phyloP scores from a whole-genome alignment of 2,888 invertebrate genomes.

The Pollenia labialis region DNA sequence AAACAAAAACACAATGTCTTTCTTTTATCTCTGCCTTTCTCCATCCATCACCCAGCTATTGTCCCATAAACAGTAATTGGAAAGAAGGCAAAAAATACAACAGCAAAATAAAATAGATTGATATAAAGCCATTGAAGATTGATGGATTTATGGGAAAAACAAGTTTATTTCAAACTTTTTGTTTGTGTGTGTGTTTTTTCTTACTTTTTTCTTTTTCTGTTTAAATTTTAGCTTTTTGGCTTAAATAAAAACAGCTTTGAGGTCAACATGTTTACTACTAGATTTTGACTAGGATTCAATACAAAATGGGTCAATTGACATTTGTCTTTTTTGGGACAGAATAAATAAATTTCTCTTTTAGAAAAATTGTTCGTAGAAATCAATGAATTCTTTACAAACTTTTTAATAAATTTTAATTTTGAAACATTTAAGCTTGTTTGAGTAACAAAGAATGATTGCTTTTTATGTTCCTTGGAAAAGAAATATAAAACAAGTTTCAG shows the following conservation, averaged over 20 bases:
- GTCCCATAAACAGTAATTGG: conserved; percentile 13
- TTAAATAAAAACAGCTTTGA: not conserved
- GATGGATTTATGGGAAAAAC: conserved; percentile 46
- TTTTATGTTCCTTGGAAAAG: too few relatives aligned
- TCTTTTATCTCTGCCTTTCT: not conserved
- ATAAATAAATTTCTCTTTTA: conserved; percentile 2
- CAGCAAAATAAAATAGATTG: conserved; percentile 19
- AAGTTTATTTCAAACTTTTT: conserved; percentile 5
- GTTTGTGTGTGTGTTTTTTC: not conserved
- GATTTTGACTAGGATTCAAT: conserved; percentile 1
- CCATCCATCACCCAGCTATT: not conserved
- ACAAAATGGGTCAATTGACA: conserved; percentile 54
- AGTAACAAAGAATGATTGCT: too few relatives aligned
- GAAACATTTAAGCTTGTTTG: conserved; percentile 3
- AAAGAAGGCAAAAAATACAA: not conserved
- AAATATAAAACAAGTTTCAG: too few relatives aligned
- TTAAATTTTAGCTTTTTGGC: not conserved
- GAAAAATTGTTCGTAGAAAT: not conserved
- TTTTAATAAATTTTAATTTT: conserved; percentile 14
- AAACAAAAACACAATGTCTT: not conserved
- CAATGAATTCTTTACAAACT: not conserved
- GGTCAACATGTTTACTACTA: conserved; percentile 20
- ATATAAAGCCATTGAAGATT: conserved; percentile 35
- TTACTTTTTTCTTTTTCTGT: not conserved
- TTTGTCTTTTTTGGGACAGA: conserved; percentile 19